Conservation (phyloP, 1,140 invertebrate species). For the Zaprionus tsacasi region DNA sequence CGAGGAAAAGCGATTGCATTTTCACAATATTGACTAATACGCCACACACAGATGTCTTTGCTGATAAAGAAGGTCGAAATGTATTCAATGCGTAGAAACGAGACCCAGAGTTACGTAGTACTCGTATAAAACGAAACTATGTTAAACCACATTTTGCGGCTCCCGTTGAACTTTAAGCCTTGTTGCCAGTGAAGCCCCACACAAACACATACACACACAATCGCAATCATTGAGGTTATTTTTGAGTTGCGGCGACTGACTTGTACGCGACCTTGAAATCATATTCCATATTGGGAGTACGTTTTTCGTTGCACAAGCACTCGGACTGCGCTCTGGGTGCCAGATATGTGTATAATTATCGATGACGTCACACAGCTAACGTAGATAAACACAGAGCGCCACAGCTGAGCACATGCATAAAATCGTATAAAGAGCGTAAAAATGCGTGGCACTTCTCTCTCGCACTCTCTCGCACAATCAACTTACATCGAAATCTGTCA, state of each 20-base stretch:
- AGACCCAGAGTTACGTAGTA: not conserved
- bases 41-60: conserved; percentile 28
- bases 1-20: not conserved
- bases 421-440: not conserved
- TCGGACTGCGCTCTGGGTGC: not conserved
- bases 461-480: not conserved
- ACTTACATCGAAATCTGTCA: conserved; percentile 73
- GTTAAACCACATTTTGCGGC: not conserved
- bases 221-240: conserved; percentile 36
- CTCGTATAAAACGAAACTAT: not conserved
- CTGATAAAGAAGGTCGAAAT: conserved; percentile 40
- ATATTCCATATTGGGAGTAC: conserved; percentile 22
- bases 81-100: conserved; percentile 1
- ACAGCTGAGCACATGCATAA: conserved; percentile 1
- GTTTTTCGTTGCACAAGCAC: conserved; percentile 13
- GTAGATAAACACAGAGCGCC: conserved; percentile 62
- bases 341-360: conserved; percentile 34
- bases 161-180: conserved; percentile 10
- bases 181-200: conserved; percentile 19
- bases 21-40: not conserved
- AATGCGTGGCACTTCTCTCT: conserved; percentile 8
- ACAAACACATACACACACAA: not conserved
- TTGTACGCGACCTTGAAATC: conserved; percentile 37
- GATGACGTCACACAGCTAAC: conserved; percentile 62
- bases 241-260: conserved; percentile 2